A percentile compares a stretch with the other conserved stretches of the same genome.
Conservation (phyloP, 2,113 vertebrate genomes). For the Podarcis muralis region DNA sequence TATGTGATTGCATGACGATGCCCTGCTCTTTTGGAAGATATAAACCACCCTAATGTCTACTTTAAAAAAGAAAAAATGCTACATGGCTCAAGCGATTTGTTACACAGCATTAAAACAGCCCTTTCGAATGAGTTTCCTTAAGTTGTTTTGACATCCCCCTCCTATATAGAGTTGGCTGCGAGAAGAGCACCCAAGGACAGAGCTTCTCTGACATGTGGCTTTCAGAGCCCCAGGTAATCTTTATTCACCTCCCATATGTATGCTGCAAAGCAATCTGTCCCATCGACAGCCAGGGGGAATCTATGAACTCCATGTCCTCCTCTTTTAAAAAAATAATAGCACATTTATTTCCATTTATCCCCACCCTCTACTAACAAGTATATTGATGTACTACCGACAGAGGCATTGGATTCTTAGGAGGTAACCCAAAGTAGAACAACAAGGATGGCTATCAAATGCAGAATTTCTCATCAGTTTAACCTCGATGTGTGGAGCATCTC, state of each 20-base stretch:
- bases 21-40: neutral
- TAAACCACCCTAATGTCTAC: neutral
- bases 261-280: conserved; percentile 21
- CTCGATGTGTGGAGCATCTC: neutral
- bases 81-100: neutral
- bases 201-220: neutral
- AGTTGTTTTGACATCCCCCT: neutral
- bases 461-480: neutral
- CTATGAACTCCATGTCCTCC: neutral
- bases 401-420: neutral
- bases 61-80: neutral
- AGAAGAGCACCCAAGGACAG: neutral
- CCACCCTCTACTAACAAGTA: neutral
- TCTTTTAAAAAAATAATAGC: neutral
- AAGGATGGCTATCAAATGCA: neutral
- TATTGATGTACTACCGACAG: neutral
- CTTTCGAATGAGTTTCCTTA: neutral
- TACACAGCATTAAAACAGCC: neutral
- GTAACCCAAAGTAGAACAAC: neutral
- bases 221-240: neutral
- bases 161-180: neutral
- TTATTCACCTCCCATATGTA: conserved; percentile 1
- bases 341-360: neutral
- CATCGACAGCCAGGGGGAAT: neutral
- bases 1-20: no score